Percentiles rank a stretch among this genome's conserved stretches.
These are phyloP conservation scores for Megalopta genalis DNA, from an alignment of 1,140 invertebrate genomes.

Conservation along the genomic window DNA sequence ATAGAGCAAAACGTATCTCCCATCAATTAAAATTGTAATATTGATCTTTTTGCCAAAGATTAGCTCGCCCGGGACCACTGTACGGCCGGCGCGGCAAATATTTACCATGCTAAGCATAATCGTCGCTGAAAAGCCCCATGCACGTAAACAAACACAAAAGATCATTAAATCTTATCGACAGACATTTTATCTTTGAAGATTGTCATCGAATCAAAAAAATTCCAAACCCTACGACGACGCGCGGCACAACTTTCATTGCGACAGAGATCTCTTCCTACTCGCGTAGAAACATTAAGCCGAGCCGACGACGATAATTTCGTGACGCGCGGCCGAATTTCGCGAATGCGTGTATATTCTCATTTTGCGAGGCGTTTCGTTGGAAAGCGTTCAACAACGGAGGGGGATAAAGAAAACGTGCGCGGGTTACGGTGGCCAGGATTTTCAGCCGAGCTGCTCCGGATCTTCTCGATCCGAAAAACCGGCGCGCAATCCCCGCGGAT, in stretches of 20 bases:
- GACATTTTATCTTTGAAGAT: slow-evolving; percentile 56
- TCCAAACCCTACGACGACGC: slow-evolving; percentile 36
- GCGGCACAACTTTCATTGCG: slow-evolving; percentile 36
- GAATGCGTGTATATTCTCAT: too few relatives aligned
- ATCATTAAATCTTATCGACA: slow-evolving; percentile 64
- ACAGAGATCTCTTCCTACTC: slow-evolving; percentile 9
- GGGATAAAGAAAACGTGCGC: too few relatives aligned
- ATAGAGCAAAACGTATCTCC: too few relatives aligned
- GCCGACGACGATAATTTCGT: slow-evolving; percentile 23
- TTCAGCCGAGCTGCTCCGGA: slow-evolving; percentile 24
- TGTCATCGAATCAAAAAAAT: slow-evolving; percentile 56
- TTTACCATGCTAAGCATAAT: slow-evolving; percentile 40
- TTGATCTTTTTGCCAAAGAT: too few relatives aligned
- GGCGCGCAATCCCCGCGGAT: slow-evolving; percentile 26
- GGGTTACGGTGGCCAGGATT: background rate
- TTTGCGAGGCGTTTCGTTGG: too few relatives aligned
- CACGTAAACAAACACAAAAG: slow-evolving; percentile 58
- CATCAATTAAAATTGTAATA: too few relatives aligned
- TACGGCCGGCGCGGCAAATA: slow-evolving; percentile 4
- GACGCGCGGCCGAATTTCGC: background rate
- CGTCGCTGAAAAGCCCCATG: slow-evolving; percentile 48
- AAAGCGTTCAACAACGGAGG: too few relatives aligned
- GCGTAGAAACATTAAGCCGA: background rate
- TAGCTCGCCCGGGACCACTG: too few relatives aligned
- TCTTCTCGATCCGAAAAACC: slow-evolving; percentile 46